Percentiles rank a stretch among this genome's conserved stretches.
These are phyloP conservation scores for Dendrolimus punctatus DNA, from an alignment of 1,140 invertebrate genomes.

Conservation along the genomic window DNA sequence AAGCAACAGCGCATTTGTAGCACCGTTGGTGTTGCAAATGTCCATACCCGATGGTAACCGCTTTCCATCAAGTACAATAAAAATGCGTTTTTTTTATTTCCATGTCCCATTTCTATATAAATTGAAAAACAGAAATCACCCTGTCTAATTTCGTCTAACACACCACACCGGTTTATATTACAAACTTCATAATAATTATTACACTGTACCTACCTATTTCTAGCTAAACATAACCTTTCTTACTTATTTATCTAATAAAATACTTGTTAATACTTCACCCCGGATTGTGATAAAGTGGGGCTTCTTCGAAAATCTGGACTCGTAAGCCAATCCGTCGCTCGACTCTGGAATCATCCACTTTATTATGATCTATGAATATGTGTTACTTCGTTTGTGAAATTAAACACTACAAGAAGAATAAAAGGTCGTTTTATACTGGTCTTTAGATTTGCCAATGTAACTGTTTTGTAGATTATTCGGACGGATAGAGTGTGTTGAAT, in stretches of 20 bases:
- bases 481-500: conserved; percentile 21
- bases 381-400: conserved; percentile 20
- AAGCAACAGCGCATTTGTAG: too few species aligned
- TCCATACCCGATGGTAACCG: too few species aligned
- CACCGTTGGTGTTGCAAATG: too few species aligned
- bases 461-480: conserved; percentile 31
- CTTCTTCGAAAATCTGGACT: conserved; percentile 27
- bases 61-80: too few species aligned
- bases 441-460: conserved; percentile 28
- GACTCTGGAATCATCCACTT: conserved; percentile 30
- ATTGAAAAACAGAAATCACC: too few species aligned
- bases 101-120: too few species aligned
- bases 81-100: too few species aligned
- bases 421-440: conserved; percentile 20
- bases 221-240: conserved; percentile 6
- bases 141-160: too few species aligned
- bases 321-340: conserved; percentile 22
- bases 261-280: conserved; percentile 67
- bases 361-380: conserved; percentile 32
- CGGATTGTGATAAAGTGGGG: conserved; percentile 40
- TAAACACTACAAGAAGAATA: conserved; percentile 11
- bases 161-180: too few species aligned
- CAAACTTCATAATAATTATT: too few species aligned
- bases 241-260: conserved; percentile 69
- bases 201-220: too few species aligned